Conservation (phyloP, 2,113 vertebrate species). For the Albula goreensis region DNA sequence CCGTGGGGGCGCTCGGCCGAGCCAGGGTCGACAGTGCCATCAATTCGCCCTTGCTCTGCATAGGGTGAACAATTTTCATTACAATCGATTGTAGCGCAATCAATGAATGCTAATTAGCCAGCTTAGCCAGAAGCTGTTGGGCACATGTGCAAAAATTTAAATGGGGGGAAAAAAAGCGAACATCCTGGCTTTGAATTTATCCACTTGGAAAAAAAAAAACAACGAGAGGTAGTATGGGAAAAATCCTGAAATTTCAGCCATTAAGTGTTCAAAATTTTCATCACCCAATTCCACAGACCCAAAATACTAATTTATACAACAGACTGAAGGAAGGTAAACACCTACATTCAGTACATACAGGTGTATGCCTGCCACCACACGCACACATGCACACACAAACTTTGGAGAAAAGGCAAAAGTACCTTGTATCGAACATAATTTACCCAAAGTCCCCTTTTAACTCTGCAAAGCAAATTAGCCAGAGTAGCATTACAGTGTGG, state of each 20-base stretch:
- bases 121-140: not conserved
- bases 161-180: not conserved
- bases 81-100: not conserved
- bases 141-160: not conserved
- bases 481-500: not conserved
- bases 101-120: constrained; percentile 12
- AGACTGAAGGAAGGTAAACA: too few species aligned
- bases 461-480: not conserved
- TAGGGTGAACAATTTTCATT: constrained; percentile 5
- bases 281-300: too few species aligned
- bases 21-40: not conserved
- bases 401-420: too few species aligned
- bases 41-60: not conserved
- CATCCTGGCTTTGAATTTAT: not conserved
- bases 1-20: not conserved
- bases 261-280: too few species aligned
- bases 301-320: too few species aligned
- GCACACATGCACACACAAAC: too few species aligned
- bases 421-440: not conserved
- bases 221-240: not conserved
- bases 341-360: too few species aligned
- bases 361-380: too few species aligned
- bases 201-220: not conserved
- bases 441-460: not conserved
- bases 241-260: too few species aligned